phyloP scores from a whole-genome alignment of 2,888 invertebrate species.

The Agrochola lota region DNA sequence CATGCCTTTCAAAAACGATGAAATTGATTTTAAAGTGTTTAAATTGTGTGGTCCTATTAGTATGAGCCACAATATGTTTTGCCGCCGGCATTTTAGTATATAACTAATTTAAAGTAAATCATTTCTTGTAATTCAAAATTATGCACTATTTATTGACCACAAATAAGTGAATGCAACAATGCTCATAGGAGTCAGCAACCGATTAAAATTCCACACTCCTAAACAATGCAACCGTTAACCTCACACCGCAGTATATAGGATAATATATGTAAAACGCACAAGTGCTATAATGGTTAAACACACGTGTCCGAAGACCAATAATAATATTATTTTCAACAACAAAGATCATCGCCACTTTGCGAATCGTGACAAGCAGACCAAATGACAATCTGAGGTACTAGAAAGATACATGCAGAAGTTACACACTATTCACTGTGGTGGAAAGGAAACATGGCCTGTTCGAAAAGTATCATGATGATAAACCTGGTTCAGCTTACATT shows the following conservation, averaged over 20 bases:
- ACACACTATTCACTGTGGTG: background rate
- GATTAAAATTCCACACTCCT: constrained; percentile 31
- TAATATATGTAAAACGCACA: constrained; percentile 59
- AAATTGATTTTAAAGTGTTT: background rate
- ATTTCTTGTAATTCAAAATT: constrained; percentile 5
- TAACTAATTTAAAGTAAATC: constrained; percentile 14
- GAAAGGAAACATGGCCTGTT: background rate
- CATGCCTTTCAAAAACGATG: background rate
- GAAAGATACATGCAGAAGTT: constrained; percentile 26
- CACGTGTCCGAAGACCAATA: constrained; percentile 66
- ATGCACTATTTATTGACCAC: constrained; percentile 26
- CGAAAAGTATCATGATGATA: too few relatives aligned
- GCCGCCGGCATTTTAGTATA: too few relatives aligned
- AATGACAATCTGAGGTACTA: constrained; percentile 30
- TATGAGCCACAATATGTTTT: background rate
- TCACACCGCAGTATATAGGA: constrained; percentile 41
- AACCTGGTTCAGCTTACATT: too few relatives aligned
- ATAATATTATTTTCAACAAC: constrained; percentile 68
- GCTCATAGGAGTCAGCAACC: constrained; percentile 27
- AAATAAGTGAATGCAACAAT: constrained; percentile 29
- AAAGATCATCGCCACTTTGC: constrained; percentile 68
- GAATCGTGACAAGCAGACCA: constrained; percentile 66
- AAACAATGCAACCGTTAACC: constrained; percentile 62
- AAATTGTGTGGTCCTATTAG: background rate
- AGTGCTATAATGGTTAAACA: constrained; percentile 58